phyloP scores from a whole-genome alignment of 2,797 vertebrate genomes.

The Enteromius fasciolatus region DNA sequence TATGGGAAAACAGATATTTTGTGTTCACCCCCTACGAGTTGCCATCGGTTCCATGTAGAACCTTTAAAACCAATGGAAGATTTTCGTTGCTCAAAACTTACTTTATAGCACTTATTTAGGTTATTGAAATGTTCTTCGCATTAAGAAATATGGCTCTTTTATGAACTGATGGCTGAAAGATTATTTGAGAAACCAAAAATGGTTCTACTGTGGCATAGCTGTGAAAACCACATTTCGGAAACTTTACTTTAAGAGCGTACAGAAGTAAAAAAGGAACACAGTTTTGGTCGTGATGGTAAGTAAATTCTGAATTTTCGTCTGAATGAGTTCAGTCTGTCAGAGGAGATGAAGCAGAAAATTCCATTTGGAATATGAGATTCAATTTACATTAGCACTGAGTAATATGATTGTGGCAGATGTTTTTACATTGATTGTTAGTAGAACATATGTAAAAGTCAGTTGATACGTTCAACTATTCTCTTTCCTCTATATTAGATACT shows the following conservation, averaged over 20 bases:
- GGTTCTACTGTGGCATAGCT: background rate
- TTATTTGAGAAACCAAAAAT: background rate
- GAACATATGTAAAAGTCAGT: background rate
- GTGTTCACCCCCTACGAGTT: background rate
- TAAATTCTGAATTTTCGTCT: background rate
- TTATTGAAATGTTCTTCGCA: background rate
- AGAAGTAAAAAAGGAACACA: background rate
- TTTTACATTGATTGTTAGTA: background rate
- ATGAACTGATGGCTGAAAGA: background rate
- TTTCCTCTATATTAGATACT: background rate
- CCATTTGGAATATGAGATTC: background rate
- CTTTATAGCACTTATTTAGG: background rate
- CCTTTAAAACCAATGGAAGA: background rate
- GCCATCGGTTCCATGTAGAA: background rate
- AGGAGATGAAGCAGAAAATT: conserved; percentile 16
- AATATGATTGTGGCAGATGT: background rate
- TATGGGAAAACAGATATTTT: background rate
- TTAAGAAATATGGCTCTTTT: background rate
- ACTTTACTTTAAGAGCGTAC: background rate
- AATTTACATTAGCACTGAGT: conserved; percentile 1
- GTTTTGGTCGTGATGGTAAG: background rate
- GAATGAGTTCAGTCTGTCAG: background rate
- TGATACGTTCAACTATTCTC: background rate
- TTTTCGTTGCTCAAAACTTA: background rate
- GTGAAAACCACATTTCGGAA: background rate